phyloP scores from a whole-genome alignment of 2,888 invertebrate species.

The Nomada hirtipes region DNA sequence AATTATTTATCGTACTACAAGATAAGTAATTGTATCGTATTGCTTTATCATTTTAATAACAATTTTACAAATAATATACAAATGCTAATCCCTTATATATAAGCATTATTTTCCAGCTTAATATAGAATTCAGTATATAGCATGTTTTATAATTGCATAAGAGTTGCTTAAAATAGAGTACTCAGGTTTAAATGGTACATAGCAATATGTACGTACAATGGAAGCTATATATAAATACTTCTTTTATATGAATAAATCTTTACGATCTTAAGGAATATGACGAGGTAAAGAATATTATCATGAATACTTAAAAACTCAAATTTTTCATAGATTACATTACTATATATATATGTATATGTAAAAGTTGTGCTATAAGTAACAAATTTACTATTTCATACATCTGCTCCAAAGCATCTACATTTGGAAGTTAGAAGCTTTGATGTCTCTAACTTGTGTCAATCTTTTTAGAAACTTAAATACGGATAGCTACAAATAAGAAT shows the following conservation, averaged over 20 bases:
- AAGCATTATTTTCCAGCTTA: conserved; percentile 34
- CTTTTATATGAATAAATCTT: conserved; percentile 14
- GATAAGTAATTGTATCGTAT: conserved; percentile 27
- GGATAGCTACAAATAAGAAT: neutral
- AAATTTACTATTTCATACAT: conserved; percentile 7
- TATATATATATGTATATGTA: neutral
- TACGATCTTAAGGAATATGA: conserved; percentile 15
- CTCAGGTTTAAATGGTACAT: conserved; percentile 26
- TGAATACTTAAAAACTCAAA: neutral
- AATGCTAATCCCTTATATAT: conserved; percentile 15
- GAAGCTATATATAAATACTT: conserved; percentile 9
- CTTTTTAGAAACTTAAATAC: neutral
- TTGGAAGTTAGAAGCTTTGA: conserved; percentile 19
- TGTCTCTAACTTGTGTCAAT: conserved; percentile 7
- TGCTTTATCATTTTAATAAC: conserved; percentile 31
- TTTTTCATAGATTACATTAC: conserved; percentile 23
- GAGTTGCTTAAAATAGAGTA: conserved; percentile 36
- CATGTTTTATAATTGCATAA: conserved; percentile 42
- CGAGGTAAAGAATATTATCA: conserved; percentile 7
- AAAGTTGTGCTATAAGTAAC: conserved; percentile 2
- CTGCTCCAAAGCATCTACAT: conserved; percentile 10
- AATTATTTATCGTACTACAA: conserved; percentile 12
- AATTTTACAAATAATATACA: conserved; percentile 30
- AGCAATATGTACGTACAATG: conserved; percentile 19
- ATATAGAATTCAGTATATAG: conserved; percentile 27